Evolutionary conservation across 2,113 vertebrate genomes (phyloP).

Genomic region (Alligator mississippiensis): DNA sequence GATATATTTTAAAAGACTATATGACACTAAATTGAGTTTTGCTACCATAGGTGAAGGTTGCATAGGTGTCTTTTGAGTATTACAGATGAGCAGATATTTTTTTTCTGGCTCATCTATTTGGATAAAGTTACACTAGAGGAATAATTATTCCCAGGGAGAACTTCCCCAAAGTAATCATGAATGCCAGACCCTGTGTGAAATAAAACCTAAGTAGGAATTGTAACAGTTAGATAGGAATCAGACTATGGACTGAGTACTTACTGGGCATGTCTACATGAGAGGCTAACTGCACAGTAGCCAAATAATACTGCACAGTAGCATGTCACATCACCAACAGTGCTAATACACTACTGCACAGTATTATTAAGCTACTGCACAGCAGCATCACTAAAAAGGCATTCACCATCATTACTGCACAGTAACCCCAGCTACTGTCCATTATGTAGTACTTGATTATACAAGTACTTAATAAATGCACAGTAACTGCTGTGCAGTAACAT

Average conservation of each 20-base stretch:
- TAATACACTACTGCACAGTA: no score
- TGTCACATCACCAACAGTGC: no score
- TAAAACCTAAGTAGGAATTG: background rate
- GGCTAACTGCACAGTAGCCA: no score
- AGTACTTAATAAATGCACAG: no score
- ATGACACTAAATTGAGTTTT: background rate
- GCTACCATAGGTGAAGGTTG: background rate
- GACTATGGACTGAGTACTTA: background rate
- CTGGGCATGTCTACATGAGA: background rate
- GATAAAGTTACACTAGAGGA: background rate
- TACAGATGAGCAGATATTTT: background rate
- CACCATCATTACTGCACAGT: no score
- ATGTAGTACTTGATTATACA: no score
- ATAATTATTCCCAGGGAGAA: background rate
- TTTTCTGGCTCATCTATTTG: background rate
- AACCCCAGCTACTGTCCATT: no score
- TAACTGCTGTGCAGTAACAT: no score
- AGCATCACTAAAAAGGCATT: no score
- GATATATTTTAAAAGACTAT: background rate
- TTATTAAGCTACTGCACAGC: no score
- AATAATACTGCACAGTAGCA: no score
- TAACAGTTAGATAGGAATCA: background rate
- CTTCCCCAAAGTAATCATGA: background rate
- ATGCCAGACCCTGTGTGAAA: background rate
- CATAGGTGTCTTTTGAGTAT: background rate